Percentiles rank a stretch among this genome's conserved stretches.
Conservation (phyloP, 2,888 invertebrate genomes). For the Caenorhabditis wallacei region DNA sequence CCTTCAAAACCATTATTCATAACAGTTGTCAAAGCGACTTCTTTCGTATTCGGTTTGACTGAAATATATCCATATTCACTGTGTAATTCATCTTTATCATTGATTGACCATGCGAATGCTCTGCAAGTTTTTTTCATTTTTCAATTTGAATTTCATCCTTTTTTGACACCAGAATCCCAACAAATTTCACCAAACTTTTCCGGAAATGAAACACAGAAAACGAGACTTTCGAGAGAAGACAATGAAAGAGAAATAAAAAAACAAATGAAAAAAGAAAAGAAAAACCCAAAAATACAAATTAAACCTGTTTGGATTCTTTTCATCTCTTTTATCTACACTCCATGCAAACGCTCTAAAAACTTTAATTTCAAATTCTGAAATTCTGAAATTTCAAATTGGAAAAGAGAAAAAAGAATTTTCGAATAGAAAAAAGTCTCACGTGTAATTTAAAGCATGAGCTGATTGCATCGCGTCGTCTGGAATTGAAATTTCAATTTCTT, state of each 20-base stretch:
- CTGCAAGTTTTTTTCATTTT: slow-evolving; percentile 56
- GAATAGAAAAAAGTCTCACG: slow-evolving; percentile 71
- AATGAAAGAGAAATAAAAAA: not conserved
- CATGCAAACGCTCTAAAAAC: slow-evolving; percentile 74
- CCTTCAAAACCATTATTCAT: slow-evolving; percentile 81
- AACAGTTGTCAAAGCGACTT: slow-evolving; percentile 82
- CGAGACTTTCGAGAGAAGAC: slow-evolving; percentile 2
- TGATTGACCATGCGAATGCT: slow-evolving; percentile 83
- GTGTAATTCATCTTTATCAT: slow-evolving; percentile 82
- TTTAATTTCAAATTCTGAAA: slow-evolving; percentile 11
- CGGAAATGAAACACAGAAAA: slow-evolving; percentile 1
- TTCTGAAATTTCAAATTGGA: no score
- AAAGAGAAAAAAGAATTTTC: not conserved
- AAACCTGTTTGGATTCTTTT: slow-evolving; percentile 65
- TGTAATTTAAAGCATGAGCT: slow-evolving; percentile 81
- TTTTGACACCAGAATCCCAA: slow-evolving; percentile 7
- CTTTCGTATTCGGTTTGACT: slow-evolving; percentile 76
- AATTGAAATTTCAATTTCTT: slow-evolving; percentile 82
- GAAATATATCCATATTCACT: slow-evolving; percentile 82
- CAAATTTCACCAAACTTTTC: slow-evolving; percentile 9
- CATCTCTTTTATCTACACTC: slow-evolving; percentile 69
- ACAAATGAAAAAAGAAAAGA: slow-evolving; percentile 7
- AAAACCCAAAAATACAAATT: slow-evolving; percentile 16
- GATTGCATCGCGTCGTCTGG: slow-evolving; percentile 77
- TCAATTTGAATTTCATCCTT: not conserved